Base-by-base conservation (phyloP, 2,797 vertebrate genomes). In the Enteromius mattozi region DNA sequence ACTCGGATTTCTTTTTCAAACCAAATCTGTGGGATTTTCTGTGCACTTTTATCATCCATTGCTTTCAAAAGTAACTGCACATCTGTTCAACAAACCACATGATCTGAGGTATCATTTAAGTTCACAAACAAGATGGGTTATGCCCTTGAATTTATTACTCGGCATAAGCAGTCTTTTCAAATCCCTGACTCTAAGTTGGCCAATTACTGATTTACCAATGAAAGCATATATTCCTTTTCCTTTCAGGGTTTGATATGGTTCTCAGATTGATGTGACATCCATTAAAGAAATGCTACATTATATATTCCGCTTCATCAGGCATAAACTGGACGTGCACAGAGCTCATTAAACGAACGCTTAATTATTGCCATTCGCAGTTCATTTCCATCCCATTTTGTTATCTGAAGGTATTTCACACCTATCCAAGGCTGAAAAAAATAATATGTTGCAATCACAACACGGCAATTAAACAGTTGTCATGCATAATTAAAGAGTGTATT, bases 241-340 rank as follows among this genome's bases (percentile, higher is more conserved):
- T 37, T 19, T 35, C 27, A 33, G 0, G 12, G 37, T 37, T 72
- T 81, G 51, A 74, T 63, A 63, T 74, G 80, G 27, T 74, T 82
- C 21, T 74, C 80, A 82, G 35, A 83, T 68, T 83, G 45, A 83
- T 63, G 54, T 42, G 69, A 47, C 80, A 82, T 61, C 54, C 54
- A 72, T 24, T 56, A 63, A 49, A 77, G 45, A 76, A 69, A 56
- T 6, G 24, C 33, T 21, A 68, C 35, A 56, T 56, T 21, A 76
- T 69, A 14, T 83, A 76, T 69, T 69, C 33, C 24, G 7, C 10
- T 77, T 68, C 49, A 80, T 66, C 78, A 37, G 63, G 40, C 51
- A 24, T 24, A 71, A 71, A 27, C 21, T 47, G 40, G 59, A 78
- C 21, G 0, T 63, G 42, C 5, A 2, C 63, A 42, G 17, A 30